phyloP scores from a whole-genome alignment of 2,113 vertebrate genomes.

The Pristiophorus japonicus region DNA sequence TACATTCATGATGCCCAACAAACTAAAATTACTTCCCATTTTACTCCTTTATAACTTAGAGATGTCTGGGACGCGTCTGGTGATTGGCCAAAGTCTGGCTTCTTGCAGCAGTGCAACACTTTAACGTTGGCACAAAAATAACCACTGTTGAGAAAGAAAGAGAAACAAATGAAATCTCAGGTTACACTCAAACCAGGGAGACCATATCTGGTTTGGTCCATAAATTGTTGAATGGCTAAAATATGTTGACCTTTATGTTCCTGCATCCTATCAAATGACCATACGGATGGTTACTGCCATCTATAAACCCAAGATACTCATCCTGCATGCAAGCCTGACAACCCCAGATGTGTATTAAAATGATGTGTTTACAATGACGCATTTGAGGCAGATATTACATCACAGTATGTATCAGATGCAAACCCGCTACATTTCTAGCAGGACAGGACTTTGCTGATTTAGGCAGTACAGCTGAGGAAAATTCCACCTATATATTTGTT shows the following conservation, averaged over 20 bases:
- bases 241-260: too few species aligned
- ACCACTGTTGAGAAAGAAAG: slow-evolving; percentile 53
- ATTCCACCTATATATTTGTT: too few species aligned
- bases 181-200: not conserved
- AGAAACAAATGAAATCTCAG: slow-evolving; percentile 12
- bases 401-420: too few species aligned
- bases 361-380: not conserved
- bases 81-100: not conserved
- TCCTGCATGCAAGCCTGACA: too few species aligned
- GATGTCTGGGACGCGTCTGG: not conserved
- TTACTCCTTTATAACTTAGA: not conserved
- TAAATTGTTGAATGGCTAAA: too few species aligned
- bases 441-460: too few species aligned
- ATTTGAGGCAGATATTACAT: too few species aligned
- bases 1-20: not conserved
- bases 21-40: not conserved
- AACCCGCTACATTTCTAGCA: too few species aligned
- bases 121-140: slow-evolving; percentile 62
- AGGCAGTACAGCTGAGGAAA: too few species aligned
- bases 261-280: too few species aligned
- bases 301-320: too few species aligned
- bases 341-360: not conserved
- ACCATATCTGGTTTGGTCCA: not conserved
- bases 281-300: too few species aligned
- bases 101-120: not conserved